Evolutionary conservation across 2,888 invertebrate species (phyloP).

Genomic region (Lepas anatifera): DNA sequence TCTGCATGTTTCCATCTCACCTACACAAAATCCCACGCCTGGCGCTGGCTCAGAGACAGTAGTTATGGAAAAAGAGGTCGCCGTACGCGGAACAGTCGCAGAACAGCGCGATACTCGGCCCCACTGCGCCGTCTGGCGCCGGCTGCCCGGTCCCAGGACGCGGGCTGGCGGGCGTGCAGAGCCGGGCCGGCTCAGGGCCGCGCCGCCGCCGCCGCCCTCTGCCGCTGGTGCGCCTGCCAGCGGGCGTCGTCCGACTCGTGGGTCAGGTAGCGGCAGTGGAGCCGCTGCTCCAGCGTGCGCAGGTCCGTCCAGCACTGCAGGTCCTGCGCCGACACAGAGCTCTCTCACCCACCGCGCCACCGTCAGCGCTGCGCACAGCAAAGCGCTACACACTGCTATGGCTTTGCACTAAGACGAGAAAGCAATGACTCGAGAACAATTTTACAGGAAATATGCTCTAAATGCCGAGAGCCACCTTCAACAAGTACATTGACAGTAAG

Average conservation of each 20-base stretch:
- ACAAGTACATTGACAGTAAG: no score
- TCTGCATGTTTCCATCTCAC: not conserved
- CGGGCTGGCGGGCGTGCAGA: not conserved
- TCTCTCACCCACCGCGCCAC: no score
- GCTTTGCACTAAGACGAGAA: no score
- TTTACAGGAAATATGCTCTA: no score
- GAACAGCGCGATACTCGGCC: not conserved
- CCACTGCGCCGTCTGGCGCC: not conserved
- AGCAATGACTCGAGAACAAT: no score
- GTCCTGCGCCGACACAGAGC: conserved; percentile 47
- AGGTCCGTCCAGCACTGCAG: conserved; percentile 92
- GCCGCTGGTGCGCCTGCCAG: conserved; percentile 53
- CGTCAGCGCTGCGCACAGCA: no score
- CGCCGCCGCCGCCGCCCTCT: conserved; percentile 26
- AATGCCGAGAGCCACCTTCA: no score
- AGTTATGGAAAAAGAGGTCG: not conserved
- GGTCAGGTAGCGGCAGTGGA: conserved; percentile 69
- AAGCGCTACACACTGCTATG: no score
- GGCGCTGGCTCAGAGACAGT: not conserved
- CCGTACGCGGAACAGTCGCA: not conserved
- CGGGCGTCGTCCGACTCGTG: conserved; percentile 88
- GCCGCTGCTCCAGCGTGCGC: conserved; percentile 66
- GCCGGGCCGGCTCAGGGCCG: not conserved
- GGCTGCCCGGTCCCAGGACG: not conserved
- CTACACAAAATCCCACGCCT: not conserved